Percentiles rank a stretch among this genome's conserved stretches.
Evolutionary conservation across 1,140 invertebrate genomes (phyloP).

Genomic region (Eufriesea mexicana): DNA sequence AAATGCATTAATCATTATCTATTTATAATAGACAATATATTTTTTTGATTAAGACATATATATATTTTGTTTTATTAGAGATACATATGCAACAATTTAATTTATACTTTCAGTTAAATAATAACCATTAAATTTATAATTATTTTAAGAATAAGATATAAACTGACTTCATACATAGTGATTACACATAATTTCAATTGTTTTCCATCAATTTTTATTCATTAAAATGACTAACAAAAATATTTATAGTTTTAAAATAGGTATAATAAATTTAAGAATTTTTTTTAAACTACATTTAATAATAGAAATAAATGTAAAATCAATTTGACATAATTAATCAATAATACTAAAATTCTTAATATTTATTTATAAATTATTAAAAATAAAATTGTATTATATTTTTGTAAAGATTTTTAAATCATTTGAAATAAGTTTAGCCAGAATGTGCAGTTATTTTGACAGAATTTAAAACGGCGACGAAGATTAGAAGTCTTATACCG

Average conservation of each 20-base stretch:
- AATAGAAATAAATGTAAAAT: not conserved
- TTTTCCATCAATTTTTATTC: not conserved
- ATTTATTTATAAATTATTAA: not conserved
- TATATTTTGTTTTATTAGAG: conserved; percentile 24
- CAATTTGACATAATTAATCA: not conserved
- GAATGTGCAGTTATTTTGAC: conserved; percentile 2
- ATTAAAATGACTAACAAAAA: not conserved
- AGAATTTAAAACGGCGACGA: not conserved
- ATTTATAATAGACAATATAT: conserved; percentile 40
- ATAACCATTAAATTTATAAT: not conserved
- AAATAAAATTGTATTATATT: not conserved
- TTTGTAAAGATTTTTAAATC: conserved; percentile 12
- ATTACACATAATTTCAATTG: not conserved
- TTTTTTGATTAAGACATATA: conserved; percentile 56
- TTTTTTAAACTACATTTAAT: not conserved
- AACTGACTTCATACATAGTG: too few species aligned
- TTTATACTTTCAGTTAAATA: not conserved
- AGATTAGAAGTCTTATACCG: conserved; percentile 5
- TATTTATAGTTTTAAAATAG: not conserved
- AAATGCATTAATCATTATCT: conserved; percentile 38
- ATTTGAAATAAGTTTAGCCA: not conserved
- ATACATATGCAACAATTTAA: not conserved
- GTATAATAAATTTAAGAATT: not conserved
- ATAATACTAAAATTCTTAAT: too few species aligned
- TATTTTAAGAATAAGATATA: not conserved